Conservation (phyloP, 2,797 vertebrate species). For the Coranthus polyacanthus region DNA sequence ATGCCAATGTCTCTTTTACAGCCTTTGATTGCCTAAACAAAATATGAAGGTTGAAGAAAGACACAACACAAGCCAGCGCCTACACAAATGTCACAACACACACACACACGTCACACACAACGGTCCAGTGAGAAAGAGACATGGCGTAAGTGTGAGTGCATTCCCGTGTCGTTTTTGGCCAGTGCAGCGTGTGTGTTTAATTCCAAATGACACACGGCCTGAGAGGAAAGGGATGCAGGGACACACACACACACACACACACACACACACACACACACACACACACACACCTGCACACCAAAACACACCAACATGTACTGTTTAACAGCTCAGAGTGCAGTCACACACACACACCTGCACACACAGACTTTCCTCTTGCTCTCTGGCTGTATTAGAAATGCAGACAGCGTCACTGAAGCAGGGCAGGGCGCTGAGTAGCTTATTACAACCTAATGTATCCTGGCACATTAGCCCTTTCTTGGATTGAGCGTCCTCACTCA, state of each 20-base stretch:
- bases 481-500: slow-evolving; percentile 65
- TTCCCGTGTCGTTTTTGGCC: slow-evolving; percentile 76
- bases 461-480: slow-evolving; percentile 72
- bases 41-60: slow-evolving; percentile 3
- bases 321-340: slow-evolving; percentile 26
- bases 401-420: slow-evolving; percentile 75
- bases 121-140: slow-evolving; percentile 17
- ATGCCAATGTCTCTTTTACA: not conserved
- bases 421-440: slow-evolving; percentile 63
- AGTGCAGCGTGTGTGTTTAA: slow-evolving; percentile 72
- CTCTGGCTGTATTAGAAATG: slow-evolving; percentile 59
- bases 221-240: slow-evolving; percentile 22
- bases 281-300: slow-evolving; percentile 4
- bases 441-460: slow-evolving; percentile 76
- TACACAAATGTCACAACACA: not conserved
- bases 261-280: slow-evolving; percentile 20
- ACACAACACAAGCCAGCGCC: not conserved
- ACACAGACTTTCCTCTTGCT: slow-evolving; percentile 22
- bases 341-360: slow-evolving; percentile 35
- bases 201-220: slow-evolving; percentile 66
- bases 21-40: slow-evolving; percentile 7
- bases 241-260: slow-evolving; percentile 8
- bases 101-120: slow-evolving; percentile 9
- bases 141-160: slow-evolving; percentile 73
- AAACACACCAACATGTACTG: slow-evolving; percentile 33